Percentiles rank a stretch among this genome's conserved stretches.
phyloP scores from a whole-genome alignment of 2,113 vertebrate species.

The Acinonyx jubatus region DNA sequence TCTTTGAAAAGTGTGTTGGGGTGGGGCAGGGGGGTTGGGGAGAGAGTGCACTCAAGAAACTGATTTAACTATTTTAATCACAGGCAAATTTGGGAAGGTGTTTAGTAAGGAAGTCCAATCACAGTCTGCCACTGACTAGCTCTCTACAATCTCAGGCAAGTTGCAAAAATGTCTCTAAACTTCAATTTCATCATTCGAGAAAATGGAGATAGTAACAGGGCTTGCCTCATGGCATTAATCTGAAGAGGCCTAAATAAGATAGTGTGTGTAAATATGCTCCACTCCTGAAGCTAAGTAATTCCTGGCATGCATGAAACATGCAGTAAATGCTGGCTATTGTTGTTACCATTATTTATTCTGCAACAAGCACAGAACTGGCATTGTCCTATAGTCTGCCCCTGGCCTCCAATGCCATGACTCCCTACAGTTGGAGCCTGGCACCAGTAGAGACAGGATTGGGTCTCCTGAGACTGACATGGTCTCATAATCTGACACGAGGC shows the following conservation, averaged over 20 bases:
- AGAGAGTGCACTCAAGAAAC: not conserved
- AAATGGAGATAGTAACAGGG: not conserved
- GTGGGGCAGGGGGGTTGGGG: not conserved
- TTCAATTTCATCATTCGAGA: not conserved
- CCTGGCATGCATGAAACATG: not conserved
- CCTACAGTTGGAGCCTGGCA: conserved; percentile 44
- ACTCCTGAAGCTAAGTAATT: not conserved
- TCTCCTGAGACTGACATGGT: not conserved
- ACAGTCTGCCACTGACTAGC: not conserved
- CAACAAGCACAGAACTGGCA: not conserved
- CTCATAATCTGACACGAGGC: not conserved
- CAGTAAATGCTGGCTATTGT: not conserved
- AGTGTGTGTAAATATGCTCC: not conserved
- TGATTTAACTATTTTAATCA: not conserved
- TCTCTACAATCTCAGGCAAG: not conserved
- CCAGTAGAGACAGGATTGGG: not conserved
- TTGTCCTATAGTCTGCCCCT: not conserved
- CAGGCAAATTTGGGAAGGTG: not conserved
- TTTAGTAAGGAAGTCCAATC: not conserved
- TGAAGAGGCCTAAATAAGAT: not conserved
- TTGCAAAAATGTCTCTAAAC: not conserved
- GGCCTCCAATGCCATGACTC: not conserved
- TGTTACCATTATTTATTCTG: not conserved
- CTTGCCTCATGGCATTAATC: not conserved
- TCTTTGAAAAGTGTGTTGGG: conserved; percentile 1